These are phyloP conservation scores for Lochmaea crataegi DNA, from an alignment of 2,888 invertebrate species.

Conservation along the genomic window DNA sequence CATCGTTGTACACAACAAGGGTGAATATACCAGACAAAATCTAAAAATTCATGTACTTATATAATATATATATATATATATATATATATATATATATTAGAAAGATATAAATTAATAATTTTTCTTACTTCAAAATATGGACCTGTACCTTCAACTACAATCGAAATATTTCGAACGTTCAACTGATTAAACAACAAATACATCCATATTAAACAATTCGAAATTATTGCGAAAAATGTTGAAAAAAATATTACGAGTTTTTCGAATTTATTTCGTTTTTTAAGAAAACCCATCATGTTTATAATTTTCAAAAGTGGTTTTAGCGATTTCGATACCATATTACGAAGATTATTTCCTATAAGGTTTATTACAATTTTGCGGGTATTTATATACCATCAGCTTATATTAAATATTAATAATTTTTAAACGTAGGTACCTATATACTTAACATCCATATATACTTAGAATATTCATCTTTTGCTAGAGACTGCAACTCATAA, in stretches of 20 bases:
- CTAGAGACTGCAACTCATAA: not conserved
- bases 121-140: not conserved
- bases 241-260: not conserved
- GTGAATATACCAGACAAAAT: not conserved
- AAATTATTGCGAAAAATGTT: not conserved
- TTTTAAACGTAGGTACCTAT: not conserved
- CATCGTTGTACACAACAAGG: not conserved
- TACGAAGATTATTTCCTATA: not conserved
- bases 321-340: not conserved
- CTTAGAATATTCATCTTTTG: not conserved
- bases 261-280: not conserved
- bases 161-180: not conserved
- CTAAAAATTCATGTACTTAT: not conserved
- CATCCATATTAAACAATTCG: not conserved
- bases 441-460: not conserved
- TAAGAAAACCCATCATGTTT: not conserved
- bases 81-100: not conserved
- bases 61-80: too few relatives aligned
- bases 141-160: not conserved
- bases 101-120: not conserved
- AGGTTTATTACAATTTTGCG: not conserved
- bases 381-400: not conserved
- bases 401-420: constrained; percentile 1
- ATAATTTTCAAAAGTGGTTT: not conserved
- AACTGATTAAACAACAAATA: not conserved